Evolutionary conservation across 2,113 vertebrate genomes (phyloP).

Genomic region (Eurystomus gularis): DNA sequence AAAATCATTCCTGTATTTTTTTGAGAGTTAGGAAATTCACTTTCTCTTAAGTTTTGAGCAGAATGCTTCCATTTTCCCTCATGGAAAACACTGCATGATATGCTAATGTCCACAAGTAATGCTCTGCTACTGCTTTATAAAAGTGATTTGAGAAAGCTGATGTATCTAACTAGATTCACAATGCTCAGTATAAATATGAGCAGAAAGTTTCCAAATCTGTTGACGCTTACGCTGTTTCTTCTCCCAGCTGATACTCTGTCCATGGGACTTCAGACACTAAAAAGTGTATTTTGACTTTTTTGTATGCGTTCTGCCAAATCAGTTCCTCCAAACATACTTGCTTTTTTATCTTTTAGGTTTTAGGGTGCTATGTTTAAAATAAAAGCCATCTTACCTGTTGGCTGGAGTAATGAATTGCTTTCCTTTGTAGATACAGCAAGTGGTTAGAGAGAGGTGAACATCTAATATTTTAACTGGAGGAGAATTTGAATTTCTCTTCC

Average conservation of each 20-base stretch:
- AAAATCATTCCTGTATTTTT: not conserved
- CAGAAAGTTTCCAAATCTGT: not conserved
- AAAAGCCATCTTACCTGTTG: not conserved
- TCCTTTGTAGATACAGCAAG: not conserved
- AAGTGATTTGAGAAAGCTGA: not conserved
- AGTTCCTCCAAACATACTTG: not conserved
- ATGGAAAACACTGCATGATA: not conserved
- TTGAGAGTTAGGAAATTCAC: not conserved
- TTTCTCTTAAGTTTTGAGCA: not conserved
- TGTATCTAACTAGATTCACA: not conserved
- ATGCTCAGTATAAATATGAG: not conserved
- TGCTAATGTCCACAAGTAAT: not conserved
- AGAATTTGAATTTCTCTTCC: not conserved
- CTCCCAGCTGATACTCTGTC: not conserved
- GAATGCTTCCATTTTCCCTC: not conserved
- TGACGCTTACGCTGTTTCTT: not conserved
- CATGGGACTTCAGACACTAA: not conserved
- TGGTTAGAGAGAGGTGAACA: not conserved
- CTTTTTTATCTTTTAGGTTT: not conserved
- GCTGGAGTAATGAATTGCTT: not conserved
- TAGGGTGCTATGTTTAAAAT: not conserved
- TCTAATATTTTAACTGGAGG: not conserved
- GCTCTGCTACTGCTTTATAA: not conserved
- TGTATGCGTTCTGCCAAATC: not conserved
- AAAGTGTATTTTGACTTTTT: not conserved